Conservation (phyloP, 2,113 vertebrate genomes). For the Rhadina sibilatrix region DNA sequence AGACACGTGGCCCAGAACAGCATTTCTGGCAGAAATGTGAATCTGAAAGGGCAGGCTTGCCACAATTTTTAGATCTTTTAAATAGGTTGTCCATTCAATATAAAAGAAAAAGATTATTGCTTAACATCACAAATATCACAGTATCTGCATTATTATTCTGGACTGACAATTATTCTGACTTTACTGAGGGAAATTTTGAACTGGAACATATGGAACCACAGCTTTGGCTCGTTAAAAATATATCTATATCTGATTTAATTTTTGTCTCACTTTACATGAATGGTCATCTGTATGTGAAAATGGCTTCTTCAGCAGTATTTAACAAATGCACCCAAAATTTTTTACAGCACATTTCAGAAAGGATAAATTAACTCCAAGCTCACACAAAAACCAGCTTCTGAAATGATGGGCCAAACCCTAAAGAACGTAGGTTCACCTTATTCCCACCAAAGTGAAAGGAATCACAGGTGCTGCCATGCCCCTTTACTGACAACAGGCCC, state of each 20-base stretch:
- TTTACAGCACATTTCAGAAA: background rate
- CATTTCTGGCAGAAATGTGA: background rate
- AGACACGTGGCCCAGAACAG: background rate
- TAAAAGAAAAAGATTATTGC: background rate
- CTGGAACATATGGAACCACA: background rate
- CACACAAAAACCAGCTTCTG: background rate
- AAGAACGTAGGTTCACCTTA: accelerated
- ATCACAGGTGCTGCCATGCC: accelerated
- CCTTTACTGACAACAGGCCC: background rate
- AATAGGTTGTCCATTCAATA: background rate
- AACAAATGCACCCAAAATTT: background rate
- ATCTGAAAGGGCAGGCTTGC: background rate
- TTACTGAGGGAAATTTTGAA: background rate
- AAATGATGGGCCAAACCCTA: background rate
- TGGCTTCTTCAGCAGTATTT: background rate
- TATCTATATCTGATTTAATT: background rate
- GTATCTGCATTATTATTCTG: background rate
- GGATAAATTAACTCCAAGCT: background rate
- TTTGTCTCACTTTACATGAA: background rate
- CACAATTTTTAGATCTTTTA: conserved; percentile 3
- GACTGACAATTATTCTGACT: background rate
- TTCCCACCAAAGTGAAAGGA: background rate
- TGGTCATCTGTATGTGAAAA: background rate
- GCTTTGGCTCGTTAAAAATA: background rate
- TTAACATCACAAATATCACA: background rate